Base-by-base conservation (phyloP, 2,797 vertebrate species). In the Buphagus erythrorhynchus region DNA sequence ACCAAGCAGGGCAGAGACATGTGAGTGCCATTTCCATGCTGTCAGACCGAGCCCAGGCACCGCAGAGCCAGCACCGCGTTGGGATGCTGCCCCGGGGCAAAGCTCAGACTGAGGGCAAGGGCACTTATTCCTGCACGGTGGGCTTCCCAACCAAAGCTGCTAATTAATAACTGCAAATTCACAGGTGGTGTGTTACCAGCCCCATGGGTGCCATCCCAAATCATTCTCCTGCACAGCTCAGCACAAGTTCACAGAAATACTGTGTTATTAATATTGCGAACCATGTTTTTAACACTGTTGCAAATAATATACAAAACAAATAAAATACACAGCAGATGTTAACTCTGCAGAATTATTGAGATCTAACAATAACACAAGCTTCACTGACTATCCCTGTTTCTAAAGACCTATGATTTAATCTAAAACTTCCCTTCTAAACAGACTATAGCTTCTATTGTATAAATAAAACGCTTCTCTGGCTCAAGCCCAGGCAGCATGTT, bases 61-160 rank as follows among this genome's bases (percentile, higher is more conserved):
- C 0, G 0, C 65, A 55, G 55, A 85, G 22, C 16, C 59, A 16
- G 28, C 51, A 5, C 1, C 45, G 1, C 22, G 16, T 1, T 5
- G 35, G 26, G 63, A 38, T 22, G 54, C 54, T 84, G 35, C 29
- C 73, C 28, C 1, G 0, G 63, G 42, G 2, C 48, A 33, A 7
- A 63, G 65, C 72, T 48, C 57, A 6, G 6, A 2, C 10, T 2
- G 11, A 61, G 61, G 40, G 24, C 22, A 4, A 20, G 22, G 36
- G 35, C 24, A 21, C 4, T 1, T 6, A 7, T 2, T 25, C 14
- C 31, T 11, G 45, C 29, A 16, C 0, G 17, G 20, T 3, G 2
- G 33, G 42, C 40, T 69, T 73, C 57, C 72, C 35, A 15, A 20
- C 11, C 54, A 43, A 75, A 49, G 65, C 24, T 62, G n/a, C 42